Evolutionary conservation across 2,888 invertebrate genomes (phyloP).

Genomic region (Cheilosia vernalis): DNA sequence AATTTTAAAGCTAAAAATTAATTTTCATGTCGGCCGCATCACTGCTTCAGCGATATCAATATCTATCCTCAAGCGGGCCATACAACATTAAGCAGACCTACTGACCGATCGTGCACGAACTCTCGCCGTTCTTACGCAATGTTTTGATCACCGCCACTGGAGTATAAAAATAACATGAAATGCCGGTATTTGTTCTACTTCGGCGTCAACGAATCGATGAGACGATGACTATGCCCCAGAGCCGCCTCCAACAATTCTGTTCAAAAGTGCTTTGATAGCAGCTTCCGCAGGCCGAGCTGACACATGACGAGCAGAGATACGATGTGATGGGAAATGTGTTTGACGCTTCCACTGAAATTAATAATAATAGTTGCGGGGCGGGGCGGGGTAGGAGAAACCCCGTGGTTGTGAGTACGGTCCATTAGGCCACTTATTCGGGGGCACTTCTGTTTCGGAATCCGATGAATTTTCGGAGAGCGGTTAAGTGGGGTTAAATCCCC

Average conservation of each 20-base stretch:
- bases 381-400: conserved; percentile 30
- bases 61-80: conserved; percentile 50
- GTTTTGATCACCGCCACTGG: conserved; percentile 43
- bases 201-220: conserved; percentile 30
- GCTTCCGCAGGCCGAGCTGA: conserved; percentile 60
- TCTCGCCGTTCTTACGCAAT: conserved; percentile 53
- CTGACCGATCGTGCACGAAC: conserved; percentile 51
- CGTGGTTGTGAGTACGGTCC: conserved; percentile 25
- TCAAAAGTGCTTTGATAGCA: conserved; percentile 47
- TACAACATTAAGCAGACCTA: conserved; percentile 35
- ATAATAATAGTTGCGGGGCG: conserved; percentile 20
- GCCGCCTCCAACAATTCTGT: conserved; percentile 36
- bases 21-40: conserved; percentile 15
- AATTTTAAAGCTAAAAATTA: not conserved
- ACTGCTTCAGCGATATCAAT: conserved; percentile 34
- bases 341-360: conserved; percentile 32
- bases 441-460: not conserved
- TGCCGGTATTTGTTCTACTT: conserved; percentile 46
- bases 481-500: conserved; percentile 57
- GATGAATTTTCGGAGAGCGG: not conserved
- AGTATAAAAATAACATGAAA: conserved; percentile 29
- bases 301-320: conserved; percentile 43
- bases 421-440: conserved; percentile 47
- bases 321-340: conserved; percentile 52
- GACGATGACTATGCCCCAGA: conserved; percentile 9